Percentiles rank a stretch among this genome's conserved stretches.
Conservation (phyloP, 53 echinoderm and acorn worm genomes). For the Holothuria scabra region DNA sequence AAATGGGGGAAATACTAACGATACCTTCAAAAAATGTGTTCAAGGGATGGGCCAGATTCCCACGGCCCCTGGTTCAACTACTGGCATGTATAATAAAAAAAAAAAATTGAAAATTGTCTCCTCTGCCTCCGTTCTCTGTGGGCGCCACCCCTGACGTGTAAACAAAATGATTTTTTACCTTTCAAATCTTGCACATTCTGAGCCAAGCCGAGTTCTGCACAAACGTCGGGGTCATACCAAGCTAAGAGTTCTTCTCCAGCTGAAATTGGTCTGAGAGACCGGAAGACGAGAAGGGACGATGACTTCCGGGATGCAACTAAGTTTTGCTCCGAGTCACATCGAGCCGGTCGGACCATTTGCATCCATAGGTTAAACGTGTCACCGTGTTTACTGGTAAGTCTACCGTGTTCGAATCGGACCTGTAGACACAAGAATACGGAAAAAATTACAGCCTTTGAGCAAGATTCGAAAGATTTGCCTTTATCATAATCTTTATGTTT, state of each 20-base stretch:
- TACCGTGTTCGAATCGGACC: constrained; percentile 41
- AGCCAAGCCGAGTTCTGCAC: constrained; percentile 33
- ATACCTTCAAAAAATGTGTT: too few species aligned
- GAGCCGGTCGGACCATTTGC: constrained; percentile 44
- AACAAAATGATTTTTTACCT: constrained; percentile 1
- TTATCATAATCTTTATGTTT: too few species aligned
- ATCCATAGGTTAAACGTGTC: constrained; percentile 29
- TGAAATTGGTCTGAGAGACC: constrained; percentile 13
- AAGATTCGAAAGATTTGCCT: too few species aligned
- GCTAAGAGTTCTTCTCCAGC: constrained; percentile 41
- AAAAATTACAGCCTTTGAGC: background rate
- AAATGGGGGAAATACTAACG: too few species aligned
- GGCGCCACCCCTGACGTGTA: too few species aligned
- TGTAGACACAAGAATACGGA: background rate
- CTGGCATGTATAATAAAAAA: too few species aligned
- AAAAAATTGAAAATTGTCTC: too few species aligned
- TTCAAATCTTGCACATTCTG: constrained; percentile 33
- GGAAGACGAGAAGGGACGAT: constrained; percentile 14
- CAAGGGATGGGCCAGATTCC: too few species aligned
- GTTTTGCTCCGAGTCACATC: constrained; percentile 27
- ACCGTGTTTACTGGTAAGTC: constrained; percentile 11
- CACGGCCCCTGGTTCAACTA: too few species aligned
- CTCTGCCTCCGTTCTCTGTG: too few species aligned
- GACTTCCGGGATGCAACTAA: constrained; percentile 41
- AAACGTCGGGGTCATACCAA: constrained; percentile 40